These are phyloP conservation scores for Peromyscus melanophrys DNA, from an alignment of 2,797 vertebrate genomes.

Conservation along the genomic window DNA sequence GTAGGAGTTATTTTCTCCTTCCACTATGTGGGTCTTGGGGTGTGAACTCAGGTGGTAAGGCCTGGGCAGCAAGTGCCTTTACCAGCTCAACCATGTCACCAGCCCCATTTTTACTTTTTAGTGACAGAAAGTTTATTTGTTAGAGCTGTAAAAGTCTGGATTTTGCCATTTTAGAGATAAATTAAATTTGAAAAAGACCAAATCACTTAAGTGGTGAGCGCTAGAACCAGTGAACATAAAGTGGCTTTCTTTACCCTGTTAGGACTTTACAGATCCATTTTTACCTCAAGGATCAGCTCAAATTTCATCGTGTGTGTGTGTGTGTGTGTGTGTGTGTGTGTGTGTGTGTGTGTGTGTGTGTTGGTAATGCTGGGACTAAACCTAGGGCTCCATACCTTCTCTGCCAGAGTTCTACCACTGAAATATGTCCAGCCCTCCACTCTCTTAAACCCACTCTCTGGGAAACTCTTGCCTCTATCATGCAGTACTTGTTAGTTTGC, in stretches of 20 bases:
- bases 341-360: not conserved
- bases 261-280: not conserved
- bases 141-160: not conserved
- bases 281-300: slow-evolving; percentile 15
- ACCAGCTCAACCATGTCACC: not conserved
- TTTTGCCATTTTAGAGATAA: slow-evolving; percentile 47
- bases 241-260: not conserved
- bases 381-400: not conserved
- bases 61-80: not conserved
- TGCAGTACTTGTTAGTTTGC: not conserved
- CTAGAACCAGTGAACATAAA: not conserved
- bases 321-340: not conserved
- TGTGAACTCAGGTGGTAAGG: not conserved
- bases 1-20: not conserved
- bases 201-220: not conserved
- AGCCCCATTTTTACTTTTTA: not conserved
- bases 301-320: not conserved
- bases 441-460: not conserved
- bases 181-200: not conserved
- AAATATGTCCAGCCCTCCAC: not conserved
- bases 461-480: not conserved
- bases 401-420: not conserved
- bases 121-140: not conserved
- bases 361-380: not conserved
- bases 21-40: not conserved